Percentiles rank a stretch among this genome's conserved stretches.
These are phyloP conservation scores for Drosophila tripunctata DNA, from an alignment of 2,888 invertebrate species.

Conservation along the genomic window DNA sequence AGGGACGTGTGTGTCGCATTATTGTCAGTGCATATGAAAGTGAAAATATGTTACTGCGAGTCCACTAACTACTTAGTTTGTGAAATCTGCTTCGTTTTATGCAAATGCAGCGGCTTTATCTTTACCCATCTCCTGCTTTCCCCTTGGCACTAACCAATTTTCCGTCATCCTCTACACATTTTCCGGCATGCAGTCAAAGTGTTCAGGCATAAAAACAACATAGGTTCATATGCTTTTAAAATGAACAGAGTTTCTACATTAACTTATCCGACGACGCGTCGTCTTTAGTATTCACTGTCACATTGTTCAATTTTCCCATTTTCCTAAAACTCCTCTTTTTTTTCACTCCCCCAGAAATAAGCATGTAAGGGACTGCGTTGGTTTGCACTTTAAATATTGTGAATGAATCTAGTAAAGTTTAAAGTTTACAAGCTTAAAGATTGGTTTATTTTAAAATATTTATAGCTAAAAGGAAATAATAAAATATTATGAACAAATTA, in stretches of 20 bases:
- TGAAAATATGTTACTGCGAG: slow-evolving; percentile 46
- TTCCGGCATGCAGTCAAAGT: slow-evolving; percentile 24
- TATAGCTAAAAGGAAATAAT: no score
- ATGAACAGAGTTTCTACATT: slow-evolving; percentile 73
- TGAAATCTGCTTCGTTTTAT: slow-evolving; percentile 46
- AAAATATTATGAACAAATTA: no score
- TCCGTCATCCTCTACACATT: neutral
- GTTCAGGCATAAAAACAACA: slow-evolving; percentile 68
- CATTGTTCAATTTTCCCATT: neutral
- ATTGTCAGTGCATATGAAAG: slow-evolving; percentile 57
- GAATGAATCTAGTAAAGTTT: no score
- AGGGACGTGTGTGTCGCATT: slow-evolving; percentile 41
- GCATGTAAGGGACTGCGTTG: neutral
- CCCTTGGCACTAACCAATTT: neutral
- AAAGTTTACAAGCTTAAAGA: no score
- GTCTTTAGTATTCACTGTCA: slow-evolving; percentile 17
- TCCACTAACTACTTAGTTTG: slow-evolving; percentile 63
- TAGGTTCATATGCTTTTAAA: slow-evolving; percentile 66
- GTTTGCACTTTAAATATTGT: neutral
- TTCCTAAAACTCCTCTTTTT: no score
- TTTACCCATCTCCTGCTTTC: neutral
- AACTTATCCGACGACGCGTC: slow-evolving; percentile 60
- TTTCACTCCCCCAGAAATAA: no score
- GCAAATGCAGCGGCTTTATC: slow-evolving; percentile 45
- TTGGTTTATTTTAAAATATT: no score